Evolutionary conservation across 2,797 vertebrate genomes (phyloP), one percentile per base, ranked within the genome.

Genomic region (Enteromius afrohamiltoni): DNA sequence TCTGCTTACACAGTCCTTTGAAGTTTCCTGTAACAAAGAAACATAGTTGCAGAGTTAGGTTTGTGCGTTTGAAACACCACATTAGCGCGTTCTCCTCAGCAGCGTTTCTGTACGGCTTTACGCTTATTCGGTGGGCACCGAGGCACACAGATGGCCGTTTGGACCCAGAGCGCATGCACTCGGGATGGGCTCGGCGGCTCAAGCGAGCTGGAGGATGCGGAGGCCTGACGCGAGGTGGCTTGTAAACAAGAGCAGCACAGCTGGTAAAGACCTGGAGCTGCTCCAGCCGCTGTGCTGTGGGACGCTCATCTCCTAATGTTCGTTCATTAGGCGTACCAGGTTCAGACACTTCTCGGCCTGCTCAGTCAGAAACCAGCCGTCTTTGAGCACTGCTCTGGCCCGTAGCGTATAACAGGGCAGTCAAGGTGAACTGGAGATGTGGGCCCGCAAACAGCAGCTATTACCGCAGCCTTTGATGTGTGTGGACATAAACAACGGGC

Each of bases 1-100:
- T 99, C 95, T 98, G 97, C 96, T 99, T 99, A 95, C 98, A 99
- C 94, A 98, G 96, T 90, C 98, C 98, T 94, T 99, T 99, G 94
- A 96, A 97, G 95, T 97, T 99, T 93, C 98, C 98, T 98, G 95
- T 88, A 83, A 92, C 93, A 86, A 89, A 91, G 82, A 88, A 84
- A 84, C 83, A 85, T 65, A 75, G 84, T 67, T 77, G 1, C 79
- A 47, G 49, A 49, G 64, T 82, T 81, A 85, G 74, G 58, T 69
- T 82, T 31, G 47, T 53, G 14, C 34, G n/a, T 81, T 73, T 13
- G 19, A 45, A 42, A 45, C 40, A 6, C 31, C 21, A 47, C 21
- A 26, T 53, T 45, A 29, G 55, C 23, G 29, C 45, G 31, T 26
- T 34, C 5, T 34, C 6, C 13, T n/a, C 7, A 58, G 17, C 17